A percentile compares a stretch with the other conserved stretches of the same genome.
Conservation (phyloP, 1,140 invertebrate species). For the Drosophila kanapiae region DNA sequence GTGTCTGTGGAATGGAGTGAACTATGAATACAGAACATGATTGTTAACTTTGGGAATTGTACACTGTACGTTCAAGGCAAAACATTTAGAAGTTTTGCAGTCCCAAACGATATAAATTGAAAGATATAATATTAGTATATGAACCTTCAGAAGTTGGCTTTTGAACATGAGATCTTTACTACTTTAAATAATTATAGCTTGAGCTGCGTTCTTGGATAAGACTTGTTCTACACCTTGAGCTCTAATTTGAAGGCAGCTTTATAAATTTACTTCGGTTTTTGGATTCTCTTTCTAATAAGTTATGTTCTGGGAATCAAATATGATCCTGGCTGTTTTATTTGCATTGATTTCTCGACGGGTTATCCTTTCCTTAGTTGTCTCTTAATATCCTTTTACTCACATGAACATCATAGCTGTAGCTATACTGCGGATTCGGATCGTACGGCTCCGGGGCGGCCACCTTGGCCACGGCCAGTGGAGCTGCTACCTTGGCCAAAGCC, state of each 20-base stretch:
- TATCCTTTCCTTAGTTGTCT: too few species aligned
- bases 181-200: neutral
- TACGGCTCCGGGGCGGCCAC: conserved; percentile 86
- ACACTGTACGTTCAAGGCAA: conserved; percentile 1
- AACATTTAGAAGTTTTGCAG: too few species aligned
- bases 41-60: conserved; percentile 1
- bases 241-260: neutral
- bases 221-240: neutral
- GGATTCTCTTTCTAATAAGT: neutral
- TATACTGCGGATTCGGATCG: conserved; percentile 87
- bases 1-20: conserved; percentile 7
- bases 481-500: conserved; percentile 67
- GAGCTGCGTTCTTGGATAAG: neutral
- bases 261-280: neutral
- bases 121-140: neutral
- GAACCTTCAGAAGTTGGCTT: neutral
- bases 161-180: neutral
- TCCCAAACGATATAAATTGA: neutral
- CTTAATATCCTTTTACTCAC: conserved; percentile 70
- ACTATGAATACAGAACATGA: conserved; percentile 14
- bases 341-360: neutral
- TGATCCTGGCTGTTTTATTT: neutral
- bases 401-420: conserved; percentile 87
- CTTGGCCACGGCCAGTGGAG: conserved; percentile 75
- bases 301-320: neutral